Conservation (phyloP, 1,140 invertebrate genomes). For the roundworm (Caenorhabditis elegans) region WBcel235 BX284606.5:6853501-6854000, state of each 20-base stretch:
- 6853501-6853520: constrained; percentile 21
- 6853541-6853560: not conserved
- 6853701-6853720: constrained; percentile 7
- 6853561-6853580: too few relatives aligned
- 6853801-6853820: not conserved
- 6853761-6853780: too few relatives aligned
- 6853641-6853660: constrained; percentile 19
- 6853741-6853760: not conserved
- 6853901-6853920: constrained; percentile 17
- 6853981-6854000: constrained; percentile 19
- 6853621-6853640: constrained; percentile 30
- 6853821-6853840: constrained; percentile 22
- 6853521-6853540: not conserved
- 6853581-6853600: constrained; percentile 27
- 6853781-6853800: not conserved
- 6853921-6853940: constrained; percentile 2
- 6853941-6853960: constrained; percentile 10
- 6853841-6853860: constrained; percentile 26
- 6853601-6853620: constrained; percentile 27
- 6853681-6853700: not conserved
- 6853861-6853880: constrained; percentile 26
- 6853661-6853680: not conserved
- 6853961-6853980: not conserved
- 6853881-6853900: constrained; percentile 20
- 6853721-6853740: not conserved